phyloP scores from a whole-genome alignment of 2,888 invertebrate species.

The Mythimna albipuncta region DNA sequence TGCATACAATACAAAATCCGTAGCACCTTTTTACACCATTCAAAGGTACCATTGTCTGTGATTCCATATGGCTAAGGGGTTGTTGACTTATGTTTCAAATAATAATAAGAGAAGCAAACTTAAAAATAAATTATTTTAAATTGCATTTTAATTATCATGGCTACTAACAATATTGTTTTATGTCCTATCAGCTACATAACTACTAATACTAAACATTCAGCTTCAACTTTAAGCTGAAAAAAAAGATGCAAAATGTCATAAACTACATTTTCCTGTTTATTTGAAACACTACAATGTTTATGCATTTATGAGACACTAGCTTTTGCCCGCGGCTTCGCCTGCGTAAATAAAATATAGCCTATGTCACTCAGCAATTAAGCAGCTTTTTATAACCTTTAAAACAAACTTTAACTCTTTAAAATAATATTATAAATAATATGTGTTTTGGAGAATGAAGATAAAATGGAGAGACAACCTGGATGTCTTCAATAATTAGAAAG shows the following conservation, averaged over 20 bases:
- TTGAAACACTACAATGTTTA: no score
- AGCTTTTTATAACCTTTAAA: no score
- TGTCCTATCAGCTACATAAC: neutral
- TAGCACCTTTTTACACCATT: conserved; percentile 18
- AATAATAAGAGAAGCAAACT: neutral
- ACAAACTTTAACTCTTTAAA: no score
- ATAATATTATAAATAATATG: no score
- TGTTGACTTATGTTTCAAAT: conserved; percentile 33
- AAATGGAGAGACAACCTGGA: no score
- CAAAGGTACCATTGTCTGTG: conserved; percentile 45
- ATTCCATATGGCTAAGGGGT: conserved; percentile 29
- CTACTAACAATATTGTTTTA: neutral
- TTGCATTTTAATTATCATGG: neutral
- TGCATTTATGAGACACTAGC: no score
- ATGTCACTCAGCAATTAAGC: no score
- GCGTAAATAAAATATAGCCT: no score
- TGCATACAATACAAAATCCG: conserved; percentile 54
- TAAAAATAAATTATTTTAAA: neutral
- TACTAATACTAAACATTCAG: neutral
- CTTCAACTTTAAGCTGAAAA: neutral
- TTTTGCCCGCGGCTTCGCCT: no score
- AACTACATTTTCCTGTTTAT: no score
- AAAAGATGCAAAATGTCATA: neutral
- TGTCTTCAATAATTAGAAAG: no score
- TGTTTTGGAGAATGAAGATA: no score